A percentile compares a stretch with the other conserved stretches of the same genome.
Conservation (phyloP, 2,113 vertebrate genomes). For the Telmatochromis sp. region DNA sequence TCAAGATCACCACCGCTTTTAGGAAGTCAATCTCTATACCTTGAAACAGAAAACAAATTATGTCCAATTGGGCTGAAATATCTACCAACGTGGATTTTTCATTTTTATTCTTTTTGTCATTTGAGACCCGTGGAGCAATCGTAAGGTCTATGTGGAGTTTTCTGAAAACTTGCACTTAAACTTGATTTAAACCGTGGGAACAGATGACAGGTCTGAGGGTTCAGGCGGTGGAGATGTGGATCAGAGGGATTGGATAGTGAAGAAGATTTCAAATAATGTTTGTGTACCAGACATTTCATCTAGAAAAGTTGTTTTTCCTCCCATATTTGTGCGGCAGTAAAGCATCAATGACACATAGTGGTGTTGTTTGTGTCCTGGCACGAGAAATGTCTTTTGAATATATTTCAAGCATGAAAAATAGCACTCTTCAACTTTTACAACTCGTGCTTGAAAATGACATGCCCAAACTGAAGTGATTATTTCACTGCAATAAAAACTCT, state of each 20-base stretch:
- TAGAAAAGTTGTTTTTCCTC: background rate
- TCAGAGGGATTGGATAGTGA: background rate
- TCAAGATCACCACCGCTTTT: background rate
- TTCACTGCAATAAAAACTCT: accelerated
- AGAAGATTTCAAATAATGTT: background rate
- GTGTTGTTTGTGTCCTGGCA: background rate
- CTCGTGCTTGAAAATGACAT: background rate
- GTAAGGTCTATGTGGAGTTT: accelerated
- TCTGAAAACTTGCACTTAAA: background rate
- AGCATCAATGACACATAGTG: background rate
- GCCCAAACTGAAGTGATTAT: accelerated
- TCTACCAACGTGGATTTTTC: accelerated
- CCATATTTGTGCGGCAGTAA: background rate
- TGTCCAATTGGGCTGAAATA: background rate
- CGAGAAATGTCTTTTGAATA: accelerated
- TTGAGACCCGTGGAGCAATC: background rate
- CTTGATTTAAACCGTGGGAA: background rate
- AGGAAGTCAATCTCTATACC: background rate
- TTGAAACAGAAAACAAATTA: background rate
- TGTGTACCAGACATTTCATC: background rate
- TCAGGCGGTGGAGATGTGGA: background rate
- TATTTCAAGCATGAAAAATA: background rate
- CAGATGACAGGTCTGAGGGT: background rate
- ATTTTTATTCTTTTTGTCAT: background rate
- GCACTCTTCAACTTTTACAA: background rate